Conservation (phyloP, 35 echinoderm and acorn worm genomes). For the Heliocidaris tuberculata region DNA sequence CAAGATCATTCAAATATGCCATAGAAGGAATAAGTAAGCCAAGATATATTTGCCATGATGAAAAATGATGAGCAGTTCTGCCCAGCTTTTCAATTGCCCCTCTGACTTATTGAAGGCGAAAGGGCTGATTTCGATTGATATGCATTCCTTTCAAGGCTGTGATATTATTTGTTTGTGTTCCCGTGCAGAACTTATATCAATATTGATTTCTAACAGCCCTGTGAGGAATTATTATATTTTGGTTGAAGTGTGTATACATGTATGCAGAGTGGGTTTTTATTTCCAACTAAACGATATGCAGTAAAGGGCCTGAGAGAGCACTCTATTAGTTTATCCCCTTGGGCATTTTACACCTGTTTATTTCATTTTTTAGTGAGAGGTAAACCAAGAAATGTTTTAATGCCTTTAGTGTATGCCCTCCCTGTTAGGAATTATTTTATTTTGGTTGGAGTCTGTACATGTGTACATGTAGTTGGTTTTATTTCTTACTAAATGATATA, state of each 20-base stretch:
- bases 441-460: no score
- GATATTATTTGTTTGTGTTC: neutral
- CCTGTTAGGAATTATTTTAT: no score
- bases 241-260: neutral
- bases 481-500: no score
- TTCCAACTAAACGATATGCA: neutral
- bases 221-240: neutral
- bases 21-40: neutral
- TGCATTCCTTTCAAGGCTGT: neutral
- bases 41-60: neutral
- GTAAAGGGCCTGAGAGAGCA: no score
- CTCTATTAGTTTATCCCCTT: no score
- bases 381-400: no score
- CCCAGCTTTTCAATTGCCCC: neutral
- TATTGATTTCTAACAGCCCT: neutral
- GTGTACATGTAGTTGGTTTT: no score
- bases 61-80: neutral
- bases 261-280: neutral
- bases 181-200: neutral
- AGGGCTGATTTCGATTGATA: neutral
- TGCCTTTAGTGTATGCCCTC: no score
- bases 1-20: no score
- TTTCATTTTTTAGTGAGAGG: no score
- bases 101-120: neutral
- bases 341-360: no score